phyloP scores from a whole-genome alignment of 2,888 invertebrate species.

The Dendrolimus houi region DNA sequence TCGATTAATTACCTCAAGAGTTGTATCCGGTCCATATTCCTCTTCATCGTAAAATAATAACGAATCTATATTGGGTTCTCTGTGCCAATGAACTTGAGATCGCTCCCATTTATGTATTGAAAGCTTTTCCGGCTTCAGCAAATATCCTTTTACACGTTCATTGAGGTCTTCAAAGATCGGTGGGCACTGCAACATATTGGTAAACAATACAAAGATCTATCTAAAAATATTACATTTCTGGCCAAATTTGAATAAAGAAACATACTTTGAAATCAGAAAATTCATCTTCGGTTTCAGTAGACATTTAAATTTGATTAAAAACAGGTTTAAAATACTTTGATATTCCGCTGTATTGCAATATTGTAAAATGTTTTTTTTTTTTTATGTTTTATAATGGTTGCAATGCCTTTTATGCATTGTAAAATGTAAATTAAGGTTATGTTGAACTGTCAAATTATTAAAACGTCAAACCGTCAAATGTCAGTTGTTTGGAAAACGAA shows the following conservation, averaged over 20 bases:
- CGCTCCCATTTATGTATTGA: constrained; percentile 84
- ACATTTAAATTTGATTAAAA: constrained; percentile 23
- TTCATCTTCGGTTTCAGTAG: constrained; percentile 33
- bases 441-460: neutral
- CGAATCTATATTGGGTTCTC: constrained; percentile 70
- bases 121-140: constrained; percentile 81
- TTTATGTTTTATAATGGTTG: no score
- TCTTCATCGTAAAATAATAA: constrained; percentile 64
- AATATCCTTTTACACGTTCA: constrained; percentile 79
- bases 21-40: constrained; percentile 49
- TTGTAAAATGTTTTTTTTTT: neutral
- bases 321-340: neutral
- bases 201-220: constrained; percentile 4
- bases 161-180: constrained; percentile 81
- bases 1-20: constrained; percentile 40
- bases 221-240: neutral
- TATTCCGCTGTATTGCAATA: neutral
- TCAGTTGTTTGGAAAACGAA: no score
- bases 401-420: no score
- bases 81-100: constrained; percentile 81
- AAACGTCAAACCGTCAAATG: no score
- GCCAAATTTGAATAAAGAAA: neutral
- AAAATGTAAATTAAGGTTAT: neutral
- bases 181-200: constrained; percentile 62
- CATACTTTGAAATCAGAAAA: constrained; percentile 42